Base-by-base conservation (phyloP, 1,140 invertebrate species). In the Drusus annulatus region DNA sequence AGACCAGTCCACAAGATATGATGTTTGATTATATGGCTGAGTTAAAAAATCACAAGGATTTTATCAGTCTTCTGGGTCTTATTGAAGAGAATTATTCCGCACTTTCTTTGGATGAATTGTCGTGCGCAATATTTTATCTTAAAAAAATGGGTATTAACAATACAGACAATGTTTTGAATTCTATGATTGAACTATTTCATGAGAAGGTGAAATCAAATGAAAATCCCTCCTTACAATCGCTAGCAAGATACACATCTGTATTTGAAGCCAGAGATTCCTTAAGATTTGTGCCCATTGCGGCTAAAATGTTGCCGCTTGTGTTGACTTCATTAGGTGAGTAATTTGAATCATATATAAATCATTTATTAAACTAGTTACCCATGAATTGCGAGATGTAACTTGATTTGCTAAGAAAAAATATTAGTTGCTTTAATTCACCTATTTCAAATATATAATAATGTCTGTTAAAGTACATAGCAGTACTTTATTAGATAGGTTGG, bases 61-160 rank as follows among this genome's bases (percentile, higher is more conserved):
- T 69, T 23, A 69, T 19, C 1, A 50, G n/a, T 19, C 65, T 69
- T 45, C 21, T 69, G 31, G 65, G 51, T 50, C 36, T 19, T 16
- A 50, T 69, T 51, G n/a, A 23, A 6, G 51, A 45, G 16, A 50
- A 78, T 23, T 63, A 23, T 45, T n/a, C 17, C 13, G n/a, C 52
- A 51, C 78, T 80, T 16, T 62, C 31, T 60, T 10, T 65, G 45
- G 28, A 80, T 45, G 79, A 74, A 50, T 23, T 80, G 16, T 65
- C 74, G 1, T 80, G 56, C 65, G 10, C 62, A 16, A 65, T 80
- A 16, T 68, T 69, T 23, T 80, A 78, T 31, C 36, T 80, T 10
- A 78, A 78, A 16, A 77, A 45, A 56, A 77, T 80, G n/a, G 60
- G 74, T 16, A 23, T 80, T 8, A 51, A 77, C 23, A 68, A 54